Conservation (phyloP, 2,797 vertebrate species). For the Euthynnus affinis region DNA sequence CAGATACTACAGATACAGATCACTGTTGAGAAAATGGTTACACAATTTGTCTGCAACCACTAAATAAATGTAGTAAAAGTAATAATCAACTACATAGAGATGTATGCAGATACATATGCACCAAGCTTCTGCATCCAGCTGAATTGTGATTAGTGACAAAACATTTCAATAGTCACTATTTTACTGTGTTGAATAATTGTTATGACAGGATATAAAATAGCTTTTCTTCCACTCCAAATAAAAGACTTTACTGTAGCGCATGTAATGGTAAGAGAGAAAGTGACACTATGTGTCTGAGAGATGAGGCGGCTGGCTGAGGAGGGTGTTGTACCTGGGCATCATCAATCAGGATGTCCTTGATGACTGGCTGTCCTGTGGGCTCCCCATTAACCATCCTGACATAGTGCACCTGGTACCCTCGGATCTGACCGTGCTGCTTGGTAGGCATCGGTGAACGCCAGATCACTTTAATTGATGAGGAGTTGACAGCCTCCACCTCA, state of each 20-base stretch:
- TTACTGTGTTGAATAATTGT: neutral
- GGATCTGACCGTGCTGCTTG: conserved; percentile 99
- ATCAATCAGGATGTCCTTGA: conserved; percentile 98
- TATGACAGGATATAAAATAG: neutral
- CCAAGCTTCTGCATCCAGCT: neutral
- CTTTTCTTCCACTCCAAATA: conserved; percentile 7
- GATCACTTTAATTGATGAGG: conserved; percentile 98
- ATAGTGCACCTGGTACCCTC: conserved; percentile 99
- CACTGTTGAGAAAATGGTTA: conserved; percentile 32
- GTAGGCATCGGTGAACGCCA: conserved; percentile 99
- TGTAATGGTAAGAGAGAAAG: conserved; percentile 42
- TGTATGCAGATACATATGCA: neutral
- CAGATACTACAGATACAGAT: too few relatives aligned
- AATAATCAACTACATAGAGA: neutral
- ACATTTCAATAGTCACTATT: neutral
- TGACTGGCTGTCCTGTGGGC: conserved; percentile 95
- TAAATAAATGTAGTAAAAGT: conserved; percentile 6
- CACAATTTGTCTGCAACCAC: conserved; percentile 23
- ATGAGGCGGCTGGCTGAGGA: conserved; percentile 58
- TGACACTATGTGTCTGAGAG: conserved; percentile 54
- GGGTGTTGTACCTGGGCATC: conserved; percentile 93
- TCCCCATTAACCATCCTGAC: conserved; percentile 99
- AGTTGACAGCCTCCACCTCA: conserved; percentile 99
- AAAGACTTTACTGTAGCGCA: conserved; percentile 13
- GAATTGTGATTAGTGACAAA: conserved; percentile 8